Base-by-base conservation (phyloP, 2,113 vertebrate species). In the Sterna hirundo region DNA sequence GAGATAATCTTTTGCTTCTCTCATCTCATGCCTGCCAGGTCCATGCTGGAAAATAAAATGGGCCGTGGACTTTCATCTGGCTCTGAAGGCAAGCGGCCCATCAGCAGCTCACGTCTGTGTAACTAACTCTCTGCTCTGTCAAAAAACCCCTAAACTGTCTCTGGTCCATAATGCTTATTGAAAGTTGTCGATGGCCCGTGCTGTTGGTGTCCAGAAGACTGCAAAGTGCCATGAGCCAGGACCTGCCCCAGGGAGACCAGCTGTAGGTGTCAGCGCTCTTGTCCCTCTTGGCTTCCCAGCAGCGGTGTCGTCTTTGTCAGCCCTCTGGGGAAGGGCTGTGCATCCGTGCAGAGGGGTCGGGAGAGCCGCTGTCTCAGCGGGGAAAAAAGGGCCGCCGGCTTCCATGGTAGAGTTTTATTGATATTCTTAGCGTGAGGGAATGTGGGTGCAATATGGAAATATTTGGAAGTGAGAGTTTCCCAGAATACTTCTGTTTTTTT, bases 301-400 rank as follows among this genome's bases (percentile, higher is more conserved):
- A 14, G 32, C 40, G 36, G 23, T 15, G 22, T 32, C 11, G 19
- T 10, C 49, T 69, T 46, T 36, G 22, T 54, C 58, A 81, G 36
- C 9, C 10, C 44, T 23, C 34, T 42, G 27, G 29, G 22, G 29
- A 80, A 70, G 51, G 62, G 15, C 22, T 19, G 3, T 22, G 25
- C 0, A 0, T 32, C 20, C 0, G 1, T 68, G 27, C 36, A n/a
- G 26, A 55, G 16, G 8, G 15, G 30, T 20, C 17, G 15, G 57
- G 44, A 81, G 44, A 81, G 10, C 30, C 27, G 4, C 26, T 19
- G 7, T 11, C 40, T 55, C 52, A 14, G 17, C 9, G 5, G 32
- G 36, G 7, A 81, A 70, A 81, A 70, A 61, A 46, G 51, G 26
- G 17, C 8, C 17, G 32, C 34, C 36, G 15, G 10, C 15, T 90